Evolutionary conservation across 2,113 vertebrate species (phyloP).

Genomic region (Cricetomys ansorgei): DNA sequence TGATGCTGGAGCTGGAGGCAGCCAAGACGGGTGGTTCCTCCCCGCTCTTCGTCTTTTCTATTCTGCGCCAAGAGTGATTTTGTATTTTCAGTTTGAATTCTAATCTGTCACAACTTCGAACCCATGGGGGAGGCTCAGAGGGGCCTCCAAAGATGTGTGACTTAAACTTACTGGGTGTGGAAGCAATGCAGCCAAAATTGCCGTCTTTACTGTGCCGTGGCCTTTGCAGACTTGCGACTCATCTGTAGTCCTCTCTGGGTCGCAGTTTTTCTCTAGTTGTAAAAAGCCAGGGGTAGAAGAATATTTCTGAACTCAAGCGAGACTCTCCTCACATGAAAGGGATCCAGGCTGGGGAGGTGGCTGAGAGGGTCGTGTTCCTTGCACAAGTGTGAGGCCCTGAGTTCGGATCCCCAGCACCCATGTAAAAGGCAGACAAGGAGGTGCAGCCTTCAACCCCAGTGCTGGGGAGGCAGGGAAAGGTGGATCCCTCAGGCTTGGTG

Average conservation of each 20-base stretch:
- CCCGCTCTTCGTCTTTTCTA: not conserved
- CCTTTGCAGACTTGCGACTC: not conserved
- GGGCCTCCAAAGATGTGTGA: not conserved
- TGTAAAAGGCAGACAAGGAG: not conserved
- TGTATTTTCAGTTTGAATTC: conserved; percentile 40
- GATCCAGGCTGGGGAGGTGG: not conserved
- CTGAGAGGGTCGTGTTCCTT: not conserved
- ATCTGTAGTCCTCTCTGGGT: no score
- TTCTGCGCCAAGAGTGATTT: not conserved
- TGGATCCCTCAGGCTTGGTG: not conserved
- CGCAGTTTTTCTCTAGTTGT: not conserved
- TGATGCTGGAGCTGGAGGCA: not conserved
- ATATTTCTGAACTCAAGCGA: not conserved
- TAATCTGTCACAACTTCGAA: not conserved
- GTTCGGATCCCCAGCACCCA: not conserved
- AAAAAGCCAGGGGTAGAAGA: not conserved
- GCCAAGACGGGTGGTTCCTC: not conserved
- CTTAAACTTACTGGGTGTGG: not conserved
- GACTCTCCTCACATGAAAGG: no score
- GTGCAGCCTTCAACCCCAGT: rapidly evolving
- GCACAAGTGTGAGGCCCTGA: not conserved
- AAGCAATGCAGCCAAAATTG: not conserved
- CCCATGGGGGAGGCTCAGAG: not conserved
- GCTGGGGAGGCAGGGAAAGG: not conserved
- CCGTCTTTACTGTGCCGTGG: not conserved